These are phyloP conservation scores for Heliornis fulica DNA, from an alignment of 2,113 vertebrate genomes.

Conservation along the genomic window DNA sequence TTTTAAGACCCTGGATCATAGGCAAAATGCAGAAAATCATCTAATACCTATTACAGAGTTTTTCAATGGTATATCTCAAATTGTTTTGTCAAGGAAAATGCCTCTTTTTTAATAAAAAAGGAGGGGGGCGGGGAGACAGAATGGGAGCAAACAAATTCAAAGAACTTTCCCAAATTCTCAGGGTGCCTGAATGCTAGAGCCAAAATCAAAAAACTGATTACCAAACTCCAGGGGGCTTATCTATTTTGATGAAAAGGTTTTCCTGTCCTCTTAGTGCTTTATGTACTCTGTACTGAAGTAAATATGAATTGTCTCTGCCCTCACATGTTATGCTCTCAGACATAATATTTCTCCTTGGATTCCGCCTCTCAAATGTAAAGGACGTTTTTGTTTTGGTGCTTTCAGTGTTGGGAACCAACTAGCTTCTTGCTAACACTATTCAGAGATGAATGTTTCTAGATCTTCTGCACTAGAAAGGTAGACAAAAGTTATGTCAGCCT, in stretches of 20 bases:
- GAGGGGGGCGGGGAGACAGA: background rate
- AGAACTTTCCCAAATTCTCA: background rate
- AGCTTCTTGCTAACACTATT: background rate
- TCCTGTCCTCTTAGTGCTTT: background rate
- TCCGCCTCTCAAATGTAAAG: background rate
- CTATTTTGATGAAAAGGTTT: background rate
- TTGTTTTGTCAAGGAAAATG: background rate
- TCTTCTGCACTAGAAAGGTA: background rate
- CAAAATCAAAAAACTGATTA: background rate
- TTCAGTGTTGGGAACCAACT: background rate
- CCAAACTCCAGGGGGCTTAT: background rate
- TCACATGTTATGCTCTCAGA: background rate
- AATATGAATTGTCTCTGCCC: background rate
- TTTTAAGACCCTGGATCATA: background rate
- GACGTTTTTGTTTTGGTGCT: background rate
- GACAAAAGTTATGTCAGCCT: background rate
- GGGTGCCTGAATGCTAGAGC: background rate
- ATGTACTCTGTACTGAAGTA: background rate
- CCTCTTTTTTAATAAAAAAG: background rate
- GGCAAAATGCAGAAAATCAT: slow-evolving; percentile 10
- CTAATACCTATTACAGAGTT: background rate
- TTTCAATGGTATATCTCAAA: background rate
- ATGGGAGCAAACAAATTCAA: background rate
- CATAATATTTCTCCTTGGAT: background rate
- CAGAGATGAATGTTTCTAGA: background rate